These are phyloP conservation scores for Panthera tigris DNA, from an alignment of 2,113 vertebrate species.

Conservation along the genomic window DNA sequence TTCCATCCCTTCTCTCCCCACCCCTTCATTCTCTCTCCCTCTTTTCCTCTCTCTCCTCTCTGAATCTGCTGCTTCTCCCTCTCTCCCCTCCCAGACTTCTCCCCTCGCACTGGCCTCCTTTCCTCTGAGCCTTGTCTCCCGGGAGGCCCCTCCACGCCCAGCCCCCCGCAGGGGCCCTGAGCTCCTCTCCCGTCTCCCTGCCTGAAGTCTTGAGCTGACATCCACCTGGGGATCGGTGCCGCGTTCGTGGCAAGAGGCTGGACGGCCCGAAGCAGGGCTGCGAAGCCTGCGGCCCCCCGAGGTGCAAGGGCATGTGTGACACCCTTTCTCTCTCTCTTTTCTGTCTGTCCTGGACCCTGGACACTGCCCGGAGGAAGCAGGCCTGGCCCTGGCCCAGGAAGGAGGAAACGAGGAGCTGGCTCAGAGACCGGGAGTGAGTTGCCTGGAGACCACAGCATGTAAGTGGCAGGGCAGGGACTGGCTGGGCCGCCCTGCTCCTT, in stretches of 20 bases:
- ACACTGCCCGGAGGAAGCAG: neutral
- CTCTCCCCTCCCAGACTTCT: neutral
- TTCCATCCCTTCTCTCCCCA: no score
- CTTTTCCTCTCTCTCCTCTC: neutral
- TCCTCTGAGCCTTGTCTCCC: neutral
- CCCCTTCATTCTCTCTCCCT: no score
- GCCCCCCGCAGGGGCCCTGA: neutral
- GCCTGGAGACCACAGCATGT: neutral
- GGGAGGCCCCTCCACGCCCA: neutral
- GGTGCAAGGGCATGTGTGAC: slow-evolving; percentile 22
- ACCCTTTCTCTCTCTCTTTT: neutral
- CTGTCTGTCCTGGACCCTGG: neutral
- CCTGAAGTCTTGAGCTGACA: neutral
- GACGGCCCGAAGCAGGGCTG: neutral
- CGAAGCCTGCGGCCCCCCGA: neutral
- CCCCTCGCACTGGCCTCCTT: neutral
- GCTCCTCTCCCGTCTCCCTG: neutral
- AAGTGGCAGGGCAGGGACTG: neutral
- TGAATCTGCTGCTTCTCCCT: neutral
- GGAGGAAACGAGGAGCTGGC: neutral
- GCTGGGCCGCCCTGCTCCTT: neutral
- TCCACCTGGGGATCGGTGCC: neutral
- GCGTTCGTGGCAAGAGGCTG: neutral
- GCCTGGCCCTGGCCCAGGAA: neutral
- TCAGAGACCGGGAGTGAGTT: neutral